These are phyloP conservation scores for Emberiza fucata DNA, from an alignment of 2,113 vertebrate species.

Conservation along the genomic window DNA sequence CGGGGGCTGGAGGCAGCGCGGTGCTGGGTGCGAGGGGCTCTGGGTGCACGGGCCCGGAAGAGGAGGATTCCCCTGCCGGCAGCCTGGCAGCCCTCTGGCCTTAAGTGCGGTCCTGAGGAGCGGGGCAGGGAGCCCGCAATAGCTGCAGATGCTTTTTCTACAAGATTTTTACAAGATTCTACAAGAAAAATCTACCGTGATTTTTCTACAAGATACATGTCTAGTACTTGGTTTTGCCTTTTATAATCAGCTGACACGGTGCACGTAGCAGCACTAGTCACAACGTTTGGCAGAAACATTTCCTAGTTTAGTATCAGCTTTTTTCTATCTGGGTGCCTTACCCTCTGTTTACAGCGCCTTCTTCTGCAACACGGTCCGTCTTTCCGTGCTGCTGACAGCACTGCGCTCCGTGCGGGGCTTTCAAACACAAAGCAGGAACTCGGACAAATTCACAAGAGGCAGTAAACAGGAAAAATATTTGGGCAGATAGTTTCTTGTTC, in stretches of 20 bases:
- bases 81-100: not conserved
- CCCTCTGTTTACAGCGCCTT: not conserved
- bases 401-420: not conserved
- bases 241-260: not conserved
- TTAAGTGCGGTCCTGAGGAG: not conserved
- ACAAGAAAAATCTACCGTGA: too few relatives aligned
- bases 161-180: too few relatives aligned
- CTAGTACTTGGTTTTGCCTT: not conserved
- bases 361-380: not conserved
- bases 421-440: not conserved
- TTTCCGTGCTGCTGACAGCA: not conserved
- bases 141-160: not conserved
- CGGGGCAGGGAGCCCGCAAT: not conserved
- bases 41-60: not conserved
- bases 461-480: not conserved
- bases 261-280: not conserved
- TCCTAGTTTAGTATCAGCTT: slow-evolving; percentile 45
- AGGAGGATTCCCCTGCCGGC: not conserved
- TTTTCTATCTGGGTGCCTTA: not conserved
- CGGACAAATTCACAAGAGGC: not conserved
- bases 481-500: not conserved
- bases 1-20: not conserved
- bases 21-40: not conserved
- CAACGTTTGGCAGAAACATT: slow-evolving; percentile 24
- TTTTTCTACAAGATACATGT: not conserved